phyloP scores from a whole-genome alignment of 1,140 invertebrate genomes.

The Megalonaias nervosa region DNA sequence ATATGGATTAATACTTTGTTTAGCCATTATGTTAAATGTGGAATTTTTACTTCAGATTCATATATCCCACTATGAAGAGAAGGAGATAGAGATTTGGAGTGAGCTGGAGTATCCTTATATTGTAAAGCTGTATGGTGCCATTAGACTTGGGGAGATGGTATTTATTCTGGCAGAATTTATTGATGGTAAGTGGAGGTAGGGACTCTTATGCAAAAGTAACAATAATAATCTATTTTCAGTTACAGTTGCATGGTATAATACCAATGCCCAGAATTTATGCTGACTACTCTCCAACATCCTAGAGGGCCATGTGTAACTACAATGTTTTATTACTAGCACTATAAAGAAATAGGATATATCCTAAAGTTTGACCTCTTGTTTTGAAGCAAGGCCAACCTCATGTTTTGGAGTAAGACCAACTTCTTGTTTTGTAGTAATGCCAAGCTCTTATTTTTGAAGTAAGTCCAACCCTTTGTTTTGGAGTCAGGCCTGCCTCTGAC shows the following conservation, averaged over 20 bases:
- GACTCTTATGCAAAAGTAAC: neutral
- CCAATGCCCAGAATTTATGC: neutral
- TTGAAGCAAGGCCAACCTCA: too few relatives aligned
- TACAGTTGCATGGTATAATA: neutral
- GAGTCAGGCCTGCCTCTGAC: too few relatives aligned
- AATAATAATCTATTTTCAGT: neutral
- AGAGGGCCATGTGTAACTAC: neutral
- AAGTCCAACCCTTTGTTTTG: too few relatives aligned
- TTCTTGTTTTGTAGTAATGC: too few relatives aligned
- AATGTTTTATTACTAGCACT: neutral
- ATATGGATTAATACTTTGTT: too few relatives aligned
- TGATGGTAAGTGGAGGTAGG: conserved; percentile 46
- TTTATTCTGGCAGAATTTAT: conserved; percentile 63
- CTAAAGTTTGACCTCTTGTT: neutral
- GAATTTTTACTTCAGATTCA: conserved; percentile 44
- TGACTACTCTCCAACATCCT: neutral
- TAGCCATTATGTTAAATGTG: neutral
- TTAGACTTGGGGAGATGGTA: conserved; percentile 55
- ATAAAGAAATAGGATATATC: neutral
- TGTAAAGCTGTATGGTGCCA: conserved; percentile 61
- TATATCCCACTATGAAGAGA: conserved; percentile 54
- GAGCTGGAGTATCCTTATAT: conserved; percentile 53
- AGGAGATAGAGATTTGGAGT: conserved; percentile 61
- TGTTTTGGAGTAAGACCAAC: too few relatives aligned
- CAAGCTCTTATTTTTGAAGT: too few relatives aligned